Evolutionary conservation across 2,888 invertebrate genomes (phyloP).

Genomic region (Argynnis bischoffii): DNA sequence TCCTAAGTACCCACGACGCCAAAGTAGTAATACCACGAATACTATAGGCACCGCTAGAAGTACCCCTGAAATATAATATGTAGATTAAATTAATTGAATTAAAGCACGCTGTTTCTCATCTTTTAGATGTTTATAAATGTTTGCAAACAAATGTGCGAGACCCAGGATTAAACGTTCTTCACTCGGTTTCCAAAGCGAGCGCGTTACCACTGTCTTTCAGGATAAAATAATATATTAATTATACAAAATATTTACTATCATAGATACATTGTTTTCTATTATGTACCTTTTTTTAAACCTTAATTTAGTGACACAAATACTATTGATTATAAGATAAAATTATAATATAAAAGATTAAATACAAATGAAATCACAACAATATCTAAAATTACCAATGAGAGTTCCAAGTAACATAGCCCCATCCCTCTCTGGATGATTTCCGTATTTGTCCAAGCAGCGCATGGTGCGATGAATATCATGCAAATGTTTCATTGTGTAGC

Average conservation of each 20-base stretch:
- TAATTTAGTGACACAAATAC: too few relatives aligned
- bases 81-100: too few relatives aligned
- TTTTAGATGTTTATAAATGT: too few relatives aligned
- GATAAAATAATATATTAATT: background rate
- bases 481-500: conserved; percentile 82
- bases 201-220: too few relatives aligned
- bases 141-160: too few relatives aligned
- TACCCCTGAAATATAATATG: conserved; percentile 70
- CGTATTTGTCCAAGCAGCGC: conserved; percentile 86
- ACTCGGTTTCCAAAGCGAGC: too few relatives aligned
- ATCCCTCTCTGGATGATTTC: conserved; percentile 85
- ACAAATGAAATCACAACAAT: too few relatives aligned
- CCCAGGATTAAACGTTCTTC: too few relatives aligned
- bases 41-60: conserved; percentile 86
- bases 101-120: too few relatives aligned
- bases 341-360: too few relatives aligned
- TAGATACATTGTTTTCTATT: background rate
- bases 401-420: conserved; percentile 86
- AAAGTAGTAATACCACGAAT: conserved; percentile 81
- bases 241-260: background rate
- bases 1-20: conserved; percentile 85
- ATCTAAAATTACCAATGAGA: conserved; percentile 78
- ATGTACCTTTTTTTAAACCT: too few relatives aligned
- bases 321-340: too few relatives aligned
- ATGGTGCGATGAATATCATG: conserved; percentile 80